Conservation (phyloP, 2,113 vertebrate genomes). For the Phylloscopus trochiloides region DNA sequence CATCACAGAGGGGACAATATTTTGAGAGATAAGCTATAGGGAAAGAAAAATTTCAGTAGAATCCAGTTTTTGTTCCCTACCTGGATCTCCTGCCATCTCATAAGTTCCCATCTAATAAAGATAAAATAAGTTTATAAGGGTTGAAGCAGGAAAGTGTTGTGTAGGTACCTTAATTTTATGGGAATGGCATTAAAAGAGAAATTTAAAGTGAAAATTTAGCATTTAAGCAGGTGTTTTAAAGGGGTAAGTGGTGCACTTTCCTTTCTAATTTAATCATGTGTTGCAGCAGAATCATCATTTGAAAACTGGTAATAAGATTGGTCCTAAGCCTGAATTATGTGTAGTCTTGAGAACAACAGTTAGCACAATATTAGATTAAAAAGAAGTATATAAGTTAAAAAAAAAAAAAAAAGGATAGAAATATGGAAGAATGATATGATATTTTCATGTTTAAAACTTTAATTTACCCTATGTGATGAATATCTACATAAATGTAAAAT, state of each 20-base stretch:
- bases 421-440: background rate
- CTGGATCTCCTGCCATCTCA: background rate
- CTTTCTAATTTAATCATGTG: background rate
- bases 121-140: background rate
- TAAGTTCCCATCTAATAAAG: background rate
- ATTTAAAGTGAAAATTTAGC: background rate
- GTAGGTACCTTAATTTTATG: background rate
- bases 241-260: background rate
- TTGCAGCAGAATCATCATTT: background rate
- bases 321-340: background rate
- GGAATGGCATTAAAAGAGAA: background rate
- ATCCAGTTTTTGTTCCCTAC: background rate
- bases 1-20: background rate
- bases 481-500: background rate
- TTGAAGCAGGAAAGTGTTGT: background rate
- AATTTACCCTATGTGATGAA: background rate
- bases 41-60: background rate
- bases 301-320: background rate
- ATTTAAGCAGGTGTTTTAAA: background rate
- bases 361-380: background rate
- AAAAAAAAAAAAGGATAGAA: background rate
- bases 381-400: background rate
- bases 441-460: background rate
- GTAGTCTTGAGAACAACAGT: background rate
- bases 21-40: background rate